phyloP scores from a whole-genome alignment of 2,888 invertebrate species.

The Cantharis lateralis region DNA sequence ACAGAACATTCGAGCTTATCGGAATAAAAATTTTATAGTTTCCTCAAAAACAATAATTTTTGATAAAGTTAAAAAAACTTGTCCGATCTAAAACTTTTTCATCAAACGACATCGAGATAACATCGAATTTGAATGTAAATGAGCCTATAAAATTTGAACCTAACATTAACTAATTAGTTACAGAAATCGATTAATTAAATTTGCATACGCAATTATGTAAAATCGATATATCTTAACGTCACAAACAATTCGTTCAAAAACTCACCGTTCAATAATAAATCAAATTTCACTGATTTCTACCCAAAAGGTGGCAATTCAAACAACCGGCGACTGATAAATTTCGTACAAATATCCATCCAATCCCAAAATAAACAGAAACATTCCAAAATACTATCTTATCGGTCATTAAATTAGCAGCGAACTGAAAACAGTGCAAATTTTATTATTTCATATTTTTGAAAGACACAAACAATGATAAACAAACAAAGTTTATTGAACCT shows the following conservation, averaged over 20 bases:
- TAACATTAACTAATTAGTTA: not conserved
- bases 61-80: not conserved
- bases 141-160: not conserved
- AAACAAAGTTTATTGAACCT: constrained; percentile 21
- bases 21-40: not conserved
- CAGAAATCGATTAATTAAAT: not conserved
- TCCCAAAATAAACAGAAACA: constrained; percentile 16
- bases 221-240: not conserved
- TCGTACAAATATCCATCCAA: constrained; percentile 9
- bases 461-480: constrained; percentile 15
- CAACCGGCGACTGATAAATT: constrained; percentile 13
- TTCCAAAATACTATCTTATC: constrained; percentile 25
- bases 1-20: not conserved
- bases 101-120: not conserved
- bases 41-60: not conserved
- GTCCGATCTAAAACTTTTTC: not conserved
- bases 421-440: constrained; percentile 16
- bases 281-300: constrained; percentile 1
- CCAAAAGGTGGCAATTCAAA: constrained; percentile 12
- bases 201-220: not conserved
- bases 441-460: constrained; percentile 16
- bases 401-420: constrained; percentile 15
- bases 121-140: not conserved
- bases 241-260: not conserved
- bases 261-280: not conserved